A percentile compares a stretch with the other conserved stretches of the same genome.
These are phyloP conservation scores for Thamnaconus septentrionalis DNA, from an alignment of 2,113 vertebrate genomes.

Conservation along the genomic window DNA sequence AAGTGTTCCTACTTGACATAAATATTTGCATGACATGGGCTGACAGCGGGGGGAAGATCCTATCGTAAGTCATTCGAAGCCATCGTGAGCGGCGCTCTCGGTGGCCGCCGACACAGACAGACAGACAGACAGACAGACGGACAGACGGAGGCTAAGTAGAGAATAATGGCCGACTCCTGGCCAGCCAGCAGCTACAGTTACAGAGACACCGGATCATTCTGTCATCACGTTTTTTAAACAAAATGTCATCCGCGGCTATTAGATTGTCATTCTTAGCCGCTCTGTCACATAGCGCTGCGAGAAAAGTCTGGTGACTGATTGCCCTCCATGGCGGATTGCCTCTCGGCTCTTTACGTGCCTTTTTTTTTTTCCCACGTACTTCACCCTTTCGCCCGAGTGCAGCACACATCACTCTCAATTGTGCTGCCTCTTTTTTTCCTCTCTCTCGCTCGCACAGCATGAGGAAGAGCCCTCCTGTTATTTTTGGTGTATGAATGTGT, in stretches of 20 bases:
- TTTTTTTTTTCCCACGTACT: constrained; percentile 65
- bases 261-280: constrained; percentile 74
- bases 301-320: constrained; percentile 65
- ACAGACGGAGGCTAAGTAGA: constrained; percentile 67
- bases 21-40: constrained; percentile 73
- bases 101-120: constrained; percentile 48
- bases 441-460: constrained; percentile 4
- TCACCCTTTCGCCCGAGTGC: constrained; percentile 69
- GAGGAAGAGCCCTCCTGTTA: constrained; percentile 62
- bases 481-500: constrained; percentile 60
- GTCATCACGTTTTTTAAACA: constrained; percentile 74
- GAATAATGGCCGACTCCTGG: constrained; percentile 69
- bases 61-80: constrained; percentile 71
- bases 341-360: constrained; percentile 41
- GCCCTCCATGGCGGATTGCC: constrained; percentile 44
- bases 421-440: constrained; percentile 48
- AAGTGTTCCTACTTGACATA: constrained; percentile 65
- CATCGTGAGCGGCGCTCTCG: constrained; percentile 53
- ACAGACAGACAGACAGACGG: not conserved
- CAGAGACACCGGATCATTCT: constrained; percentile 71
- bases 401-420: constrained; percentile 67
- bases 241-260: constrained; percentile 75
- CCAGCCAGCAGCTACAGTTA: constrained; percentile 65
- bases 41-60: constrained; percentile 60
- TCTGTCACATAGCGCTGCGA: constrained; percentile 54